Evolutionary conservation across 2,888 invertebrate genomes (phyloP), one percentile per base, ranked within the genome.

Genomic region (Ichneumoninae sp.): DNA sequence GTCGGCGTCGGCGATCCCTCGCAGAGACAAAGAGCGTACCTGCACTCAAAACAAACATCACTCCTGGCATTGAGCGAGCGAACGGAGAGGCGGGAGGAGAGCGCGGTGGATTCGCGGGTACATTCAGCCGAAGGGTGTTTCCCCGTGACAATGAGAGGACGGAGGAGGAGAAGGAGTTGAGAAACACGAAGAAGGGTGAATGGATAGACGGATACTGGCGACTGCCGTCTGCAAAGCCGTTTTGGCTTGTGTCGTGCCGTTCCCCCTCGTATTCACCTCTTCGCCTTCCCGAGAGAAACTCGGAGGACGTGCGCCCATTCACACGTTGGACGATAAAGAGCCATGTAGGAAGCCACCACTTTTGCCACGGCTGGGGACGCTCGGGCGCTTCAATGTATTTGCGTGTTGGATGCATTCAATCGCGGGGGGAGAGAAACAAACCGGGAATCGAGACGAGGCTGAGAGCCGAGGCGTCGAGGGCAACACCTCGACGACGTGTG

Each of bases 1-100:
- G 79, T 77, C 83, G 86, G 86, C 71, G 85, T 87, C 83, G 83
- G 84, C 77, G 80, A 86, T 82, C 90, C 88, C 88, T 86, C 71
- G 86, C 87, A 89, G 89, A 92, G 89, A 93, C 92, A 92, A 93
- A 92, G 89, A 87, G 86, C 89, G 88, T 91, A 92, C 91, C 92
- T 91, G 92, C 87, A 90, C 93, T 92, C 92, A 93, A 93, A 93
- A 93, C 92, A 93, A 93, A 93, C 92, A 93, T 92, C 86, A 87
- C 84, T 86, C 85, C 81, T 83, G 86, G 86, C 80, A 86, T 84
- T 84, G 75, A 84, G 80, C 54, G 52, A 65, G 70, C 70, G 72
- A 52, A 65, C 65, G 44, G 71, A 47, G 44, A 47, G 44, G 50
- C 10, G n/a, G 47, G n/a, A 22, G 40, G 52, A 57, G 44, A 44